Evolutionary conservation across 2,797 vertebrate genomes (phyloP).

Genomic region (Lacerta bilineata): DNA sequence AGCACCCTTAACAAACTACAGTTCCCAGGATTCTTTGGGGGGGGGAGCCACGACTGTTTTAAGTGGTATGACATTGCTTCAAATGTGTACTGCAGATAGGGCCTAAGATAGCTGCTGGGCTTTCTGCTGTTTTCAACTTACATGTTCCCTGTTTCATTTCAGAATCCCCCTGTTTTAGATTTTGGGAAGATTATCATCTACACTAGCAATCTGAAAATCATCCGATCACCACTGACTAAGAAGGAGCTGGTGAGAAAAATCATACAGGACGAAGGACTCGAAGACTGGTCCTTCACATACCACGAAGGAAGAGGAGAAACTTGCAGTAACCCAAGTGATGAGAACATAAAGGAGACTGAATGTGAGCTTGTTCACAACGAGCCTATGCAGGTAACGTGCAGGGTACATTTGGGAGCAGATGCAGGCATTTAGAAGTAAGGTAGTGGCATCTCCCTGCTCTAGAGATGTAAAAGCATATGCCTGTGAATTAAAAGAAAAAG

Average conservation of each 20-base stretch:
- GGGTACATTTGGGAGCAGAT: neutral
- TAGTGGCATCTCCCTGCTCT: neutral
- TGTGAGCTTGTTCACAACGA: slow-evolving; percentile 40
- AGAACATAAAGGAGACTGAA: slow-evolving; percentile 46
- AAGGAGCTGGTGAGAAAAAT: slow-evolving; percentile 83
- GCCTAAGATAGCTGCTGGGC: neutral
- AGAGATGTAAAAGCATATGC: neutral
- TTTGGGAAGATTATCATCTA: slow-evolving; percentile 99
- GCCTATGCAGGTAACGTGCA: slow-evolving; percentile 70
- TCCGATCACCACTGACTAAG: slow-evolving; percentile 87
- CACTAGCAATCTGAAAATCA: slow-evolving; percentile 95
- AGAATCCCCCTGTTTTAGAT: slow-evolving; percentile 87
- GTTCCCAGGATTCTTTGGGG: too few species aligned
- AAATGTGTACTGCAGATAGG: neutral
- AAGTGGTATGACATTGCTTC: too few species aligned
- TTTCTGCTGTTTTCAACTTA: neutral
- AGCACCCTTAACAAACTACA: too few species aligned
- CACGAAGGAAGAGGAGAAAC: slow-evolving; percentile 67
- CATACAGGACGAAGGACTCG: slow-evolving; percentile 69
- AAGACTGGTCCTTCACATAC: slow-evolving; percentile 63
- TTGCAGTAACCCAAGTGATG: slow-evolving; percentile 19
- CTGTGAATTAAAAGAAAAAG: neutral
- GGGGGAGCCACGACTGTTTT: too few species aligned
- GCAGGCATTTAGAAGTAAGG: neutral
- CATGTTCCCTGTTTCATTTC: slow-evolving; percentile 54